Percentiles rank a stretch among this genome's conserved stretches.
Conservation (phyloP, 2,113 vertebrate genomes). For the Malurus alboscapulatus region DNA sequence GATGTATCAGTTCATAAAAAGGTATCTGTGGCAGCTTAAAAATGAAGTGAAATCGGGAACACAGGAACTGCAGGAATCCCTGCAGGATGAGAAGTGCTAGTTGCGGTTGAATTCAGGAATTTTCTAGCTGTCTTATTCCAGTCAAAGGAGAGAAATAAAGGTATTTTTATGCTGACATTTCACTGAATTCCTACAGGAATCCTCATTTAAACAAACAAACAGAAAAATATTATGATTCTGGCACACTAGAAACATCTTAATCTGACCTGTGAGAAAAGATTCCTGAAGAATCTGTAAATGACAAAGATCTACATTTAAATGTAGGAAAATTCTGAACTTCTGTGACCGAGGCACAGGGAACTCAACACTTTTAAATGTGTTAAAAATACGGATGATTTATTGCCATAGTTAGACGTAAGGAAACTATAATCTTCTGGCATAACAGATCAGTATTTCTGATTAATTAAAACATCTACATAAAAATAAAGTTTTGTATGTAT, state of each 20-base stretch:
- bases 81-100: not conserved
- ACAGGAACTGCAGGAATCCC: not conserved
- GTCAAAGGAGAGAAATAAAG: not conserved
- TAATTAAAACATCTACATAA: not conserved
- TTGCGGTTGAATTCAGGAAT: not conserved
- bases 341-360: slow-evolving; percentile 26
- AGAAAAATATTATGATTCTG: slow-evolving; percentile 5
- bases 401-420: not conserved
- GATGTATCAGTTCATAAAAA: not conserved
- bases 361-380: slow-evolving; percentile 30
- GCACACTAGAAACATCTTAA: slow-evolving; percentile 10
- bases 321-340: slow-evolving; percentile 36
- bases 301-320: slow-evolving; percentile 24
- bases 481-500: not conserved
- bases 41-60: not conserved
- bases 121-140: not conserved
- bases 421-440: slow-evolving; percentile 1
- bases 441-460: not conserved
- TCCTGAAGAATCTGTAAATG: slow-evolving; percentile 14
- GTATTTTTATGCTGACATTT: not conserved
- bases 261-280: slow-evolving; percentile 41
- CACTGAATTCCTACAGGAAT: slow-evolving; percentile 34
- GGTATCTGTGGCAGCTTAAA: not conserved
- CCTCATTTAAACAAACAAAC: slow-evolving; percentile 25
- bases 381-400: slow-evolving; percentile 39